Conservation (phyloP, 2,888 invertebrate species). For the Selenia dentaria region DNA sequence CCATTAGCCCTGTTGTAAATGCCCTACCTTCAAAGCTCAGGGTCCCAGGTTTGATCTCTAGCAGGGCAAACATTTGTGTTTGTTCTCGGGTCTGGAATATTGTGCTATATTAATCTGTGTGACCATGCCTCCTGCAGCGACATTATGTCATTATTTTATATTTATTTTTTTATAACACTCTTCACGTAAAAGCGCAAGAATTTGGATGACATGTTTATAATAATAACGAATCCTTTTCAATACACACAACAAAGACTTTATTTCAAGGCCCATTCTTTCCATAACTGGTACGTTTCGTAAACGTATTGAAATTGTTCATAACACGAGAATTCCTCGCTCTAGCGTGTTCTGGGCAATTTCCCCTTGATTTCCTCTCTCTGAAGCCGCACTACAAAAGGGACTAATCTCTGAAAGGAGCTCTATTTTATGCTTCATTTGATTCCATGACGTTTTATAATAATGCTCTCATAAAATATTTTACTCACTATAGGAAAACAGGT, state of each 20-base stretch:
- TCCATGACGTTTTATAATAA: conserved; percentile 49
- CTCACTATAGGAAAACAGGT: too few species aligned
- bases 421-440: conserved; percentile 73
- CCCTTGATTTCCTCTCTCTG: conserved; percentile 63
- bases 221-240: not conserved
- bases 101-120: too few species aligned
- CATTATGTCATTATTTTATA: too few species aligned
- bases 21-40: too few species aligned
- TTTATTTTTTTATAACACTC: too few species aligned
- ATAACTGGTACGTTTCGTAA: not conserved
- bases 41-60: too few species aligned
- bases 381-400: conserved; percentile 60
- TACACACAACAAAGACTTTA: not conserved
- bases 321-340: conserved; percentile 18
- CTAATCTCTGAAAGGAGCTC: conserved; percentile 73
- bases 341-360: conserved; percentile 68
- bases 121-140: too few species aligned
- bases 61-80: too few species aligned
- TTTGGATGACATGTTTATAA: not conserved
- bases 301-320: conserved; percentile 17
- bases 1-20: too few species aligned
- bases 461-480: too few species aligned
- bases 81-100: too few species aligned
- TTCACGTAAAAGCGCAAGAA: too few species aligned
- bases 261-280: not conserved